Base-by-base conservation (phyloP, 2,888 invertebrate genomes). In the Drosophila atripex region DNA sequence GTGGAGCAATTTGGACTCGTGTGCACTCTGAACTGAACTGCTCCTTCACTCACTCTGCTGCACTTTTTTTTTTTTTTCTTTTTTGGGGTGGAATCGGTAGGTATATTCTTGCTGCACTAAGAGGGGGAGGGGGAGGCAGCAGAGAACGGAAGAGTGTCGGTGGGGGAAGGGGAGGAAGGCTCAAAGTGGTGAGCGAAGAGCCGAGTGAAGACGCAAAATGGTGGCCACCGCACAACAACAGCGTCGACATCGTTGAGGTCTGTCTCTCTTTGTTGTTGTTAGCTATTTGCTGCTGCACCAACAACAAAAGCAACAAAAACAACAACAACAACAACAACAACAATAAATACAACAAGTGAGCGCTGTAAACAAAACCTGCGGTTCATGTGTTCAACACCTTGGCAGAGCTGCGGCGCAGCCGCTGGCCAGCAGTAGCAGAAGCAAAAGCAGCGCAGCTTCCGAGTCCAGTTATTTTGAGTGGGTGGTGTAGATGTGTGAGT, bases 361-460 rank as follows among this genome's bases (percentile, higher is more conserved):
- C 46, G 78, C 77, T 72, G 82, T 85, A 79, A 85, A 85, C 82
- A 86, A 86, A 84, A 84, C 85, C 80, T 84, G 83, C 78, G 83
- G 83, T 86, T 86, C 82, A 86, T 84, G 85, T 82, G 82, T 65
- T 84, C 78, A 84, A 86, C 83, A 86, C 83, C 87, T 86, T 71
- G 60, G 56, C 56, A 63, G 55, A 54, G 52, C 69, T 53, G 58
- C 50, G 28, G 66, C 35, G 61, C 68, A 68, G 73, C 54, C 66
- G 66, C 46, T 73, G 63, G 63, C 70, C 60, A 73, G 47, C 43
- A 21, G 21, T 9, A 18, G 41, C 18, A 41, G 41, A 11, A 21
- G 21, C 43, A 5, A 21, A 18, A 43, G 43, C 43, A 43, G 43
- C 43, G 18, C 39, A 49, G 56, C 46, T 49, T 43, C 32, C 43